Base-by-base conservation (phyloP, 2,113 vertebrate genomes). In the Machaerirhynchus nigripectus region DNA sequence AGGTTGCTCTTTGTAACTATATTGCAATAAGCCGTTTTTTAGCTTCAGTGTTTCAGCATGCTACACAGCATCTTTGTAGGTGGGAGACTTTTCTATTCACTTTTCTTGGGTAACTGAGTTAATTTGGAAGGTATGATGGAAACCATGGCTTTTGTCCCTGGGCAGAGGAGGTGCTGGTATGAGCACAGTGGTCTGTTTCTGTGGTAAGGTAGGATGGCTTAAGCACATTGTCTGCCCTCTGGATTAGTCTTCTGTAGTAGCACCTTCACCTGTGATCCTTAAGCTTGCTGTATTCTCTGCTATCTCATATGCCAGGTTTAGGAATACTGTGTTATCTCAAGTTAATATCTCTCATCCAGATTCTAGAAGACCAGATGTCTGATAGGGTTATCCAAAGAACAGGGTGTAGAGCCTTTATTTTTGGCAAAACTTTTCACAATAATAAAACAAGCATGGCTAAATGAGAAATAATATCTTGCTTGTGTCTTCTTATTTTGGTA, bases 41-140 rank as follows among this genome's bases (percentile, higher is more conserved):
- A 42, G 30, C 35, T 84, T 83, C 39, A 28, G 9, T 70, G 19
- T 92, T 78, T 53, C 28, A 56, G 42, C 33, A 9, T 15, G 13
- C 16, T 47, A 2, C 5, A 2, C 9, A 46, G 2, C 6, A 2
- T 15, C 31, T 35, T 30, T 2, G 2, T 24, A 47, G 24, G 15
- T 23, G 31, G 52, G 49, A 67, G 49, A 20, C 30, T 49, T 60
- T 5, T 22, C 16, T 49, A 13, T n/a, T 88, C 13, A 2, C 33
- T 63, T 55, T 28, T 69, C 6, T 1, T 3, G 0, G 30, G 5
- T 26, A 59, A 18, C 12, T 49, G n/a, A 9, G 19, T 79, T 64
- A 37, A 42, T 39, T 70, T 60, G 16, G 20, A 71, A 56, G 42
- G n/a, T 33, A 0, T 13, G 39, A 11, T 52, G 56, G 56, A 70